phyloP scores from a whole-genome alignment of 2,113 vertebrate genomes.

The Nesoenas mayeri region DNA sequence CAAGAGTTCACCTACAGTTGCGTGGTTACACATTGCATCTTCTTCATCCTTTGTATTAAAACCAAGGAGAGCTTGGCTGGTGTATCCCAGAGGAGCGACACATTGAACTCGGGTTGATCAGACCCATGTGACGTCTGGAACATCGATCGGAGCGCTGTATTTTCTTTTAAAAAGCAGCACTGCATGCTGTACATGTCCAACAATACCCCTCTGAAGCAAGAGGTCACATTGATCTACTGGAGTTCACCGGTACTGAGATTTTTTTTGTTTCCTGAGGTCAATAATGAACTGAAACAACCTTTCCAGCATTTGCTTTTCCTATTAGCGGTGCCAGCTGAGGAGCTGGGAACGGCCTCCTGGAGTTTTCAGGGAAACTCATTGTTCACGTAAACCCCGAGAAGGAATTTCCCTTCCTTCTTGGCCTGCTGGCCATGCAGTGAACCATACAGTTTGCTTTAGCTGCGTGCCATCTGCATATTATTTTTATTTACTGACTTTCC shows the following conservation, averaged over 20 bases:
- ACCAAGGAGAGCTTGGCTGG: neutral
- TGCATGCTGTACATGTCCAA: neutral
- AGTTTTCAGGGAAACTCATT: slow-evolving; percentile 71
- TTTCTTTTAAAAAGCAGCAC: neutral
- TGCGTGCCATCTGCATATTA: slow-evolving; percentile 17
- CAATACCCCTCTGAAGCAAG: neutral
- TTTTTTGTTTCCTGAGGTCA: neutral
- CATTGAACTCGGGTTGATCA: neutral
- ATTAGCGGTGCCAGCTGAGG: neutral
- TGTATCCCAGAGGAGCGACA: neutral
- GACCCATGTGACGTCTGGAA: neutral
- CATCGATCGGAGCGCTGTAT: neutral
- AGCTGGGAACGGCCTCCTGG: slow-evolving; percentile 31
- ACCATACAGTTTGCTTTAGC: slow-evolving; percentile 66
- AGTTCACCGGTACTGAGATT: slow-evolving; percentile 10
- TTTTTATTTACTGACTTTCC: slow-evolving; percentile 48
- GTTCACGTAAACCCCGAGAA: slow-evolving; percentile 55
- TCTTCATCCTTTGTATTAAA: neutral
- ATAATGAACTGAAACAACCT: slow-evolving; percentile 45
- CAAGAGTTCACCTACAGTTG: neutral
- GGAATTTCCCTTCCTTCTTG: slow-evolving; percentile 34
- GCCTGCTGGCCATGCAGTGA: slow-evolving; percentile 48
- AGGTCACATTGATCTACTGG: slow-evolving; percentile 46
- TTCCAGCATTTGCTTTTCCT: slow-evolving; percentile 16
- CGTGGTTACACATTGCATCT: fast-evolving